Conservation (phyloP, 2,888 invertebrate species). For the Ochropacha duplaris region DNA sequence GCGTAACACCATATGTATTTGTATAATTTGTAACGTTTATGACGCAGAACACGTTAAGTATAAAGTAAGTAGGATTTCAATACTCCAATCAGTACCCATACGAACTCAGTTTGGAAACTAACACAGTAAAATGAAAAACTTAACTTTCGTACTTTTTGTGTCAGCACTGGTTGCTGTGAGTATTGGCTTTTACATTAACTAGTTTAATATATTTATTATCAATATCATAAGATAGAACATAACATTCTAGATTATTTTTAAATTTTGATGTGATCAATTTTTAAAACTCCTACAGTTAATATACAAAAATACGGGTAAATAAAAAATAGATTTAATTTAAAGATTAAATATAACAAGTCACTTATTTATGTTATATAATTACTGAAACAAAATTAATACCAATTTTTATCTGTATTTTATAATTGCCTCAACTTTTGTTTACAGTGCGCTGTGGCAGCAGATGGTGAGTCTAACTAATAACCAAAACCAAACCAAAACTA, state of each 20-base stretch:
- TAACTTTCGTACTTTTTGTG: background rate
- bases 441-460: conserved; percentile 14
- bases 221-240: too few relatives aligned
- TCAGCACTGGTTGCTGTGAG: background rate
- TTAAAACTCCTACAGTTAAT: too few relatives aligned
- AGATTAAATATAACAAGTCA: too few relatives aligned
- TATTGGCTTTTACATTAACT: background rate
- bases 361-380: too few relatives aligned
- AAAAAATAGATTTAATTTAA: too few relatives aligned
- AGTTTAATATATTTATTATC: too few relatives aligned
- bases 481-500: too few relatives aligned
- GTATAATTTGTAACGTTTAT: background rate
- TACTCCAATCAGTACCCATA: background rate
- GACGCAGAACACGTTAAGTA: background rate
- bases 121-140: background rate
- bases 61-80: background rate
- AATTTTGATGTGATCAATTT: too few relatives aligned
- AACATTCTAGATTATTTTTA: too few relatives aligned
- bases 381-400: too few relatives aligned
- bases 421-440: conserved; percentile 1
- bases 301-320: too few relatives aligned
- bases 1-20: background rate
- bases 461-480: conserved; percentile 5
- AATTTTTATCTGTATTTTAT: background rate
- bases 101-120: background rate